Conservation (phyloP, 2,888 invertebrate genomes). For the Trichogramma dendrolimi region DNA sequence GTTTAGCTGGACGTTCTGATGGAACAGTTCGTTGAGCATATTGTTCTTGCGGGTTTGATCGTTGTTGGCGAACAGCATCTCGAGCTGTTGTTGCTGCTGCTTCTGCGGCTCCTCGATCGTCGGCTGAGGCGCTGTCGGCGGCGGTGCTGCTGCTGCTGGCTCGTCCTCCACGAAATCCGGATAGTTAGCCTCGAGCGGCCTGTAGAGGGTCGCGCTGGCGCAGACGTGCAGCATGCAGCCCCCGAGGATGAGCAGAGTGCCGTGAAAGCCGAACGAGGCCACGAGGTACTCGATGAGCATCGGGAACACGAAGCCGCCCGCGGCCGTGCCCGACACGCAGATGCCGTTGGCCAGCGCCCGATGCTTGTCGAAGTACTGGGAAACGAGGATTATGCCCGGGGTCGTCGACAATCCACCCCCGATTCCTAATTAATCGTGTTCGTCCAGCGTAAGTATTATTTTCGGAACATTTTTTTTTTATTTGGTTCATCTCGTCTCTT, state of each 20-base stretch:
- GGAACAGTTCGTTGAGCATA: conserved; percentile 49
- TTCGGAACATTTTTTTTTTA: background rate
- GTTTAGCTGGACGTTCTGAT: conserved; percentile 39
- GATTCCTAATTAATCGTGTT: conserved; percentile 56
- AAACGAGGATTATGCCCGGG: conserved; percentile 76
- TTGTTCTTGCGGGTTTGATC: conserved; percentile 47
- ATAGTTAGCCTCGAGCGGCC: conserved; percentile 53
- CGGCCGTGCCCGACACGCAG: conserved; percentile 75
- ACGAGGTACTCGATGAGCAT: conserved; percentile 69
- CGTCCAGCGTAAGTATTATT: background rate
- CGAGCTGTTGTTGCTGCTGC: conserved; percentile 48
- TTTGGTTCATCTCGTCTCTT: conserved; percentile 30
- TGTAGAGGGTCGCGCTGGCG: conserved; percentile 66
- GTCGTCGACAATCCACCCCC: conserved; percentile 77
- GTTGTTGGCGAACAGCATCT: conserved; percentile 46
- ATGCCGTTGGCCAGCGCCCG: conserved; percentile 76
- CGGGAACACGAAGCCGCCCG: conserved; percentile 75
- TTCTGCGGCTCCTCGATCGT: conserved; percentile 35
- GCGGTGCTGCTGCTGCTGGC: conserved; percentile 35
- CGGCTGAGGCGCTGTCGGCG: conserved; percentile 49
- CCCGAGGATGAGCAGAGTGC: conserved; percentile 66
- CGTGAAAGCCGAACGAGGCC: conserved; percentile 68
- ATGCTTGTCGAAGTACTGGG: conserved; percentile 75
- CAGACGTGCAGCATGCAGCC: conserved; percentile 75
- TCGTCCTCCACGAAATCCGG: conserved; percentile 25